Evolutionary conservation across 1,140 invertebrate genomes (phyloP).

Genomic region (Drosophila virilis): DNA sequence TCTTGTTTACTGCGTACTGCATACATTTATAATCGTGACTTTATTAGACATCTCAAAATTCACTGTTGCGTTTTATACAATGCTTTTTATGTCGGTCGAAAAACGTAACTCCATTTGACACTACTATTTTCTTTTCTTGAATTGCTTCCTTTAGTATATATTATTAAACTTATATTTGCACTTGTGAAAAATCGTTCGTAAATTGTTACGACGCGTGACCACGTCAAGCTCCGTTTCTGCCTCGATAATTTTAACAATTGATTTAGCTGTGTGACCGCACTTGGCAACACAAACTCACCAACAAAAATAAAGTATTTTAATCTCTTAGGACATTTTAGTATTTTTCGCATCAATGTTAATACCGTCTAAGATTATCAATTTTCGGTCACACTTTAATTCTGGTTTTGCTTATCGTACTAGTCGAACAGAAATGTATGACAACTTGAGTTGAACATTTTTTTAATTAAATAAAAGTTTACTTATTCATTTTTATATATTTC

Average conservation of each 20-base stretch:
- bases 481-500: conserved; percentile 88
- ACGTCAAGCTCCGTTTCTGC: conserved; percentile 48
- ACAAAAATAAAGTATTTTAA: neutral
- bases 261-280: conserved; percentile 34
- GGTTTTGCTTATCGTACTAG: neutral
- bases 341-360: conserved; percentile 3
- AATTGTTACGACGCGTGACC: conserved; percentile 58
- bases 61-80: conserved; percentile 22
- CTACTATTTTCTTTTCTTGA: neutral
- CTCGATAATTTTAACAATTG: conserved; percentile 39
- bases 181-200: conserved; percentile 57
- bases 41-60: conserved; percentile 58
- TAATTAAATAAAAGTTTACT: conserved; percentile 32
- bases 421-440: too few species aligned
- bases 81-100: conserved; percentile 22
- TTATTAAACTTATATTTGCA: conserved; percentile 31
- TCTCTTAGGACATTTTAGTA: neutral
- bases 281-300: neutral
- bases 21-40: conserved; percentile 34
- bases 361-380: neutral
- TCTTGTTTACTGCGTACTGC: conserved; percentile 47
- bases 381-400: neutral
- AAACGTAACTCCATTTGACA: conserved; percentile 9
- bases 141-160: neutral
- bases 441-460: conserved; percentile 2